These are phyloP conservation scores for Zaprionus taronus DNA, from an alignment of 1,140 invertebrate species.

Conservation along the genomic window DNA sequence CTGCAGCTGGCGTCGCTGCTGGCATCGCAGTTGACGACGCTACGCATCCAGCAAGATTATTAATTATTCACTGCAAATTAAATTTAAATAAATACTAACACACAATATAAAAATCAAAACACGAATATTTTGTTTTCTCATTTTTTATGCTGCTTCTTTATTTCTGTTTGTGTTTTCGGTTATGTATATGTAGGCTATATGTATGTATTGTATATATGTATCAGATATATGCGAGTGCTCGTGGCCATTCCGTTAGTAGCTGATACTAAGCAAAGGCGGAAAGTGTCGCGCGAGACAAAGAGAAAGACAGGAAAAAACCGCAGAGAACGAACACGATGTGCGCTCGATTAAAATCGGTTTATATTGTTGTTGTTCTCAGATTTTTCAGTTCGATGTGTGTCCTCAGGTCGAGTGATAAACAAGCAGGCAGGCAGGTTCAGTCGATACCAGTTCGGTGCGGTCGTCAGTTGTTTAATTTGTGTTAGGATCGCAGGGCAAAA, in stretches of 20 bases:
- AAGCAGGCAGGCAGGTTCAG: conserved; percentile 4
- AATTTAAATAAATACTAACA: conserved; percentile 67
- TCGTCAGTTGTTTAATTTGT: background rate
- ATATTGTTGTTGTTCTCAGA: conserved; percentile 7
- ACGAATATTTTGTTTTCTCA: background rate
- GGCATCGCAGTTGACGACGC: conserved; percentile 12
- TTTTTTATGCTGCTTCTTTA: conserved; percentile 19
- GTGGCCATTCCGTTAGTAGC: conserved; percentile 32
- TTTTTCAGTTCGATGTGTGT: conserved; percentile 22
- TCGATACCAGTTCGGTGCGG: conserved; percentile 26
- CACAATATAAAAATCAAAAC: conserved; percentile 25
- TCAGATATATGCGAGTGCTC: conserved; percentile 12
- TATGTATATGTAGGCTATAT: conserved; percentile 15
- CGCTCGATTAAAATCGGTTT: background rate
- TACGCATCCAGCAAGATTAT: conserved; percentile 45
- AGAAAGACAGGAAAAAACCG: conserved; percentile 7
- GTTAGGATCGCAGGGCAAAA: background rate
- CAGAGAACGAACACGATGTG: conserved; percentile 20
- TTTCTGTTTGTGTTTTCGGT: conserved; percentile 16
- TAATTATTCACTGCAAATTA: conserved; percentile 42
- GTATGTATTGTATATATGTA: background rate
- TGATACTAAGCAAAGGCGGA: conserved; percentile 26
- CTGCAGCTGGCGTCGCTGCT: background rate
- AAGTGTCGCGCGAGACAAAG: conserved; percentile 27
- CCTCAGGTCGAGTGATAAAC: conserved; percentile 17